A percentile compares a stretch with the other conserved stretches of the same genome.
Evolutionary conservation across 2,888 invertebrate genomes (phyloP).

Genomic region (Sarcophaga caerulescens): DNA sequence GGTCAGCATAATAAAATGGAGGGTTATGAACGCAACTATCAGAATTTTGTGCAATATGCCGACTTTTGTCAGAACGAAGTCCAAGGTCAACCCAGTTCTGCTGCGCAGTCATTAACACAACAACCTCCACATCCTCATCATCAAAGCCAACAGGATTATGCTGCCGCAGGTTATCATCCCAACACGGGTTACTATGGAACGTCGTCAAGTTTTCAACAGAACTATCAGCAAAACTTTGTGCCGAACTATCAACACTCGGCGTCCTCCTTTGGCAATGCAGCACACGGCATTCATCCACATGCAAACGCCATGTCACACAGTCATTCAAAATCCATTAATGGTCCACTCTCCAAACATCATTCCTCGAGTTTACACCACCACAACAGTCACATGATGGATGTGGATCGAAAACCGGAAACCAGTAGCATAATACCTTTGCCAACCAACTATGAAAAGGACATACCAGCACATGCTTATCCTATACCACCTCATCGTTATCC

Average conservation of each 20-base stretch:
- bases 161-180: slow-evolving; percentile 73
- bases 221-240: slow-evolving; percentile 79
- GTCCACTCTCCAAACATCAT: slow-evolving; percentile 63
- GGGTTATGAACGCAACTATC: slow-evolving; percentile 81
- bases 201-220: slow-evolving; percentile 78
- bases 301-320: slow-evolving; percentile 60
- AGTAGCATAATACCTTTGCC: slow-evolving; percentile 79
- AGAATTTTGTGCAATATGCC: slow-evolving; percentile 81
- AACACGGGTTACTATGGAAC: slow-evolving; percentile 78
- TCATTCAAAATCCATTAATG: slow-evolving; percentile 69
- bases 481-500: slow-evolving; percentile 80
- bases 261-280: slow-evolving; percentile 73
- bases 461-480: slow-evolving; percentile 81
- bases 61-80: slow-evolving; percentile 81
- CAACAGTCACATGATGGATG: slow-evolving; percentile 76
- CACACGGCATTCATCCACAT: slow-evolving; percentile 71
- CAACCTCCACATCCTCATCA: slow-evolving; percentile 75
- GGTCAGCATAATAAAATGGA: slow-evolving; percentile 80
- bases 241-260: slow-evolving; percentile 78
- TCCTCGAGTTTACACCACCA: slow-evolving; percentile 70
- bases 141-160: slow-evolving; percentile 74
- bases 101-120: slow-evolving; percentile 60
- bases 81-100: slow-evolving; percentile 75
- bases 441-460: slow-evolving; percentile 81
- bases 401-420: slow-evolving; percentile 79